Evolutionary conservation across 2,888 invertebrate genomes (phyloP).

Genomic region (Rhingia rostrata): DNA sequence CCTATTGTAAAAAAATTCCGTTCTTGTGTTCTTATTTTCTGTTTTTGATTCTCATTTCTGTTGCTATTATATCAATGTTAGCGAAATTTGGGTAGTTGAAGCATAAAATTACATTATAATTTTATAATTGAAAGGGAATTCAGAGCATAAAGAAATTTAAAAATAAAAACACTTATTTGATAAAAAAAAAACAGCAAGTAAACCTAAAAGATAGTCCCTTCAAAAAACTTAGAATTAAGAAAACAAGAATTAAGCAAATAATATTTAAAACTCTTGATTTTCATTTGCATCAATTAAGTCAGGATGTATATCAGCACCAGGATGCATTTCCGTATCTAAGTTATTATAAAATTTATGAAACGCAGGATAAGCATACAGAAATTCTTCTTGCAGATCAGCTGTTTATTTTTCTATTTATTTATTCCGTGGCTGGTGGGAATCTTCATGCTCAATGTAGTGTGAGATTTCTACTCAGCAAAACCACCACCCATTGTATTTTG

Average conservation of each 20-base stretch:
- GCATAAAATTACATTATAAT: conserved; percentile 6
- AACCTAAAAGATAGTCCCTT: conserved; percentile 16
- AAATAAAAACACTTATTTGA: conserved; percentile 1
- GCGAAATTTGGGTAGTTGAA: conserved; percentile 16
- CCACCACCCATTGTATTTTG: too few species aligned
- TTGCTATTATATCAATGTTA: conserved; percentile 6
- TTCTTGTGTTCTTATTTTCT: conserved; percentile 5
- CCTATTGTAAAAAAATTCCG: conserved; percentile 4
- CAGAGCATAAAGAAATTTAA: conserved; percentile 9
- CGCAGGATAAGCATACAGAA: conserved; percentile 17
- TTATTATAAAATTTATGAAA: conserved; percentile 30
- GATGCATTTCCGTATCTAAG: conserved; percentile 25
- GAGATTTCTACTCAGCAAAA: too few species aligned
- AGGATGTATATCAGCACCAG: conserved; percentile 36
- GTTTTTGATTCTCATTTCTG: conserved; percentile 15
- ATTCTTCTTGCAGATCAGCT: conserved; percentile 2
- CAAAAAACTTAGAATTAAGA: conserved; percentile 3
- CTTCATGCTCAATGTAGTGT: too few species aligned
- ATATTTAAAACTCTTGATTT: too few species aligned
- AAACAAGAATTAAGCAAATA: too few species aligned
- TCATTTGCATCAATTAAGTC: conserved; percentile 18
- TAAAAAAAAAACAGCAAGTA: too few species aligned
- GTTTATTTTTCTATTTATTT: conserved; percentile 17
- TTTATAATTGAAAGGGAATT: conserved; percentile 13
- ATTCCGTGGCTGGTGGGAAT: conserved; percentile 17